Conservation (phyloP, 2,888 invertebrate genomes). For the Chorisops tibialis region DNA sequence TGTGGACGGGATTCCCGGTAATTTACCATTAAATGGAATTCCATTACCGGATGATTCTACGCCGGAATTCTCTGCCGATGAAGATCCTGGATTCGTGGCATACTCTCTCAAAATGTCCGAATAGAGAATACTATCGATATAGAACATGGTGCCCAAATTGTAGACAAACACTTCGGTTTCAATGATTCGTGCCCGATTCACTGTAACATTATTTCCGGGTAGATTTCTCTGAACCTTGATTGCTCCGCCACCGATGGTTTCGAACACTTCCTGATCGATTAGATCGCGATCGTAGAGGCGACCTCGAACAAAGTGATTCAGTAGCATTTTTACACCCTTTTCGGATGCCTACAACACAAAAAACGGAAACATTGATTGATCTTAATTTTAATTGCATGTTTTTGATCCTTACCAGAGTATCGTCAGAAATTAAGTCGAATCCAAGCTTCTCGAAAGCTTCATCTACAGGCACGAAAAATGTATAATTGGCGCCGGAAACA, state of each 20-base stretch:
- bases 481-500: slow-evolving; percentile 63
- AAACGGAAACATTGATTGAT: too few relatives aligned
- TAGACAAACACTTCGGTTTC: slow-evolving; percentile 64
- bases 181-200: slow-evolving; percentile 59
- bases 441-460: slow-evolving; percentile 63
- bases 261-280: slow-evolving; percentile 55
- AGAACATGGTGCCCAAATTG: slow-evolving; percentile 64
- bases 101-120: slow-evolving; percentile 49
- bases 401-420: slow-evolving; percentile 45
- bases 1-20: slow-evolving; percentile 1
- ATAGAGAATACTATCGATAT: slow-evolving; percentile 59
- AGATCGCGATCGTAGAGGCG: slow-evolving; percentile 60
- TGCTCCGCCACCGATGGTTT: slow-evolving; percentile 58
- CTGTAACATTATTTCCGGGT: slow-evolving; percentile 53
- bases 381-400: too few relatives aligned
- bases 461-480: slow-evolving; percentile 68
- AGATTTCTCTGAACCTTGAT: slow-evolving; percentile 54
- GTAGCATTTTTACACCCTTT: slow-evolving; percentile 58
- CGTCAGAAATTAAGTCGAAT: slow-evolving; percentile 58
- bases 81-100: slow-evolving; percentile 39
- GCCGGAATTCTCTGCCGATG: slow-evolving; percentile 32
- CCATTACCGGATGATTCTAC: slow-evolving; percentile 36
- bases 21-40: slow-evolving; percentile 1
- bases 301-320: slow-evolving; percentile 63
- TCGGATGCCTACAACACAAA: slow-evolving; percentile 54